Evolutionary conservation across 2,113 vertebrate species (phyloP), one percentile per base, ranked within the genome.

Genomic region (Eulemur rufifrons): DNA sequence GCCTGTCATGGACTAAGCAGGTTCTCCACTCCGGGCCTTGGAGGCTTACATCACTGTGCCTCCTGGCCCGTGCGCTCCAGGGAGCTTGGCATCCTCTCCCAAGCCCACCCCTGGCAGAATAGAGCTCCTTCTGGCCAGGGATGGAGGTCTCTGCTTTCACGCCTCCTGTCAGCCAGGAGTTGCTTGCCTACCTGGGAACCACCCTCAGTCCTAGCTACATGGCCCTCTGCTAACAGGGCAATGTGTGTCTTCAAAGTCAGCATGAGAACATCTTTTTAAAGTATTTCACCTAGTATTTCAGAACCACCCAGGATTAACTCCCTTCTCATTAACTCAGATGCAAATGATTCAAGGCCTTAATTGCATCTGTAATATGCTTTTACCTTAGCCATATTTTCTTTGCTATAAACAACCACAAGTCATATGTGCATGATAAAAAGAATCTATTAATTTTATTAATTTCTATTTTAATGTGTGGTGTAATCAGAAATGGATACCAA

Each of bases 31-130:
- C 37, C 23, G n/a, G 27, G 10, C 13, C 71, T 29, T 34, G 37
- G 37, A 59, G 71, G 21, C 8, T 42, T 7, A 42, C 14, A 45
- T 59, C 17, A 25, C 5, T 18, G 6, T 27, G 4, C 32, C 32
- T 11, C 34, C 27, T 21, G 12, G 3, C 1, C 9, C 14, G 11
- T 3, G 13, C 1, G 76, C 2, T 39, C 2, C 5, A 66, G 25
- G 59, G 13, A 61, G 10, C 13, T 37, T 10, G 1, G 17, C 4
- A 6, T 23, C 9, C 20, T 86, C 45, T 74, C 6, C 5, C 18
- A 64, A 66, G 39, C 32, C 2, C 6, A 6, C 71, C 52, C 14
- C 27, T 50, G 8, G 14, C 13, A 76, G 20, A 54, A 23, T 86
- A 37, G 47, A 69, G 5, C 14, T 81, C 32, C 45, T 64, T 74